These are phyloP conservation scores for Agapornis roseicollis DNA, from an alignment of 2,113 vertebrate genomes.

Conservation along the genomic window DNA sequence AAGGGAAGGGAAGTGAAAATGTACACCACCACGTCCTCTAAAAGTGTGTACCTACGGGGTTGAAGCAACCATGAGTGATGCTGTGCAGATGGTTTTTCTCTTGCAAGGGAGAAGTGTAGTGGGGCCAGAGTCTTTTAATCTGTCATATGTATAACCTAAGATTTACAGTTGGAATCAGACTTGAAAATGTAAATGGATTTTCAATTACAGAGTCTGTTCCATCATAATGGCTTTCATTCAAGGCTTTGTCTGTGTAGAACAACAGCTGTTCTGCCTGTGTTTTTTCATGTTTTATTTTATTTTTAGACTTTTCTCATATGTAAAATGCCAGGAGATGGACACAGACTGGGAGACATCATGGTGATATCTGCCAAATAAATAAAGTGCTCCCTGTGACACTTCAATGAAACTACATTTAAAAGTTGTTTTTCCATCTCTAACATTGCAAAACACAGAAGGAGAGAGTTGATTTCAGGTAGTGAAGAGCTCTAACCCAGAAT, in stretches of 20 bases:
- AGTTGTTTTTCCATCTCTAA: neutral
- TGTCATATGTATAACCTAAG: conserved; percentile 23
- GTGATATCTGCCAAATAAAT: conserved; percentile 9
- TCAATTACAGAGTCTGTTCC: conserved; percentile 15
- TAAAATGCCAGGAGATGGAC: neutral
- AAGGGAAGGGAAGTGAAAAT: conserved; percentile 43
- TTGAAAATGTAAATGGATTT: conserved; percentile 52
- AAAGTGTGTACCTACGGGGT: conserved; percentile 26
- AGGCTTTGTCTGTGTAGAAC: conserved; percentile 22
- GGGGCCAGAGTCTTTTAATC: conserved; percentile 19
- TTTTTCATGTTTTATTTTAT: conserved; percentile 23
- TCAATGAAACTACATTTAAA: neutral
- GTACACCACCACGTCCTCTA: conserved; percentile 8
- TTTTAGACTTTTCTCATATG: conserved; percentile 40
- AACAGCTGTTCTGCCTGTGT: conserved; percentile 32
- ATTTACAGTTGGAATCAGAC: conserved; percentile 1
- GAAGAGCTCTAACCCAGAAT: neutral
- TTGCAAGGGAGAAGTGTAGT: neutral
- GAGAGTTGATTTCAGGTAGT: neutral
- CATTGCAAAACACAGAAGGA: neutral
- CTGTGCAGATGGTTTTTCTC: conserved; percentile 42
- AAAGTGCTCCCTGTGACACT: neutral
- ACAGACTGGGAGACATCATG: neutral
- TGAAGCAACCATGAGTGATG: conserved; percentile 41
- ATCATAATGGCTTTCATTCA: conserved; percentile 4